A percentile compares a stretch with the other conserved stretches of the same genome.
phyloP scores from a whole-genome alignment of 2,797 vertebrate species.

The Novumbra hubbsi region DNA sequence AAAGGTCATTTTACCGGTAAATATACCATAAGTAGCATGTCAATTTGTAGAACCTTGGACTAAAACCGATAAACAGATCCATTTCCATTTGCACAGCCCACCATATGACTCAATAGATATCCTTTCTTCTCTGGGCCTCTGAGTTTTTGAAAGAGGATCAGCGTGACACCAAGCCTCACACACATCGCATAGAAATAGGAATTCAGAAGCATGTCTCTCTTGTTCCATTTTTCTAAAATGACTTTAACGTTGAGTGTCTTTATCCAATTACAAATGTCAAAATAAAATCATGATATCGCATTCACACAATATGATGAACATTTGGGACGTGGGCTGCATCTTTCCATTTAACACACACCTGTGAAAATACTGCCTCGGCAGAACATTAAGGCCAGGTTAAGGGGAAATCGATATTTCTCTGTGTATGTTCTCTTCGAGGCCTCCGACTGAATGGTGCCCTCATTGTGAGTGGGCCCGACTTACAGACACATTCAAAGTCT shows the following conservation, averaged over 20 bases:
- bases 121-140: slow-evolving; percentile 37
- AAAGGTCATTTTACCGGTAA: slow-evolving; percentile 36
- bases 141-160: slow-evolving; percentile 53
- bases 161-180: slow-evolving; percentile 53
- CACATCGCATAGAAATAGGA: slow-evolving; percentile 59
- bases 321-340: neutral
- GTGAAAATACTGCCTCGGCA: neutral
- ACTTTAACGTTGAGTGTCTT: slow-evolving; percentile 18
- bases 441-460: slow-evolving; percentile 16
- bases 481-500: slow-evolving; percentile 13
- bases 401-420: neutral
- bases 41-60: slow-evolving; percentile 23
- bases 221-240: slow-evolving; percentile 39
- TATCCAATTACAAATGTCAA: slow-evolving; percentile 6
- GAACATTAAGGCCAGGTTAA: neutral
- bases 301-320: neutral
- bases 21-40: slow-evolving; percentile 29
- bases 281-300: neutral
- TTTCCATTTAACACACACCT: neutral
- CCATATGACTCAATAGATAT: slow-evolving; percentile 42
- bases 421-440: slow-evolving; percentile 3
- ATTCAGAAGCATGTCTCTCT: slow-evolving; percentile 58
- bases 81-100: slow-evolving; percentile 38
- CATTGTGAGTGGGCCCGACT: slow-evolving; percentile 18
- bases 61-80: slow-evolving; percentile 28